phyloP scores from a whole-genome alignment of 2,888 invertebrate genomes.

The Peribatodes rhomboidaria region DNA sequence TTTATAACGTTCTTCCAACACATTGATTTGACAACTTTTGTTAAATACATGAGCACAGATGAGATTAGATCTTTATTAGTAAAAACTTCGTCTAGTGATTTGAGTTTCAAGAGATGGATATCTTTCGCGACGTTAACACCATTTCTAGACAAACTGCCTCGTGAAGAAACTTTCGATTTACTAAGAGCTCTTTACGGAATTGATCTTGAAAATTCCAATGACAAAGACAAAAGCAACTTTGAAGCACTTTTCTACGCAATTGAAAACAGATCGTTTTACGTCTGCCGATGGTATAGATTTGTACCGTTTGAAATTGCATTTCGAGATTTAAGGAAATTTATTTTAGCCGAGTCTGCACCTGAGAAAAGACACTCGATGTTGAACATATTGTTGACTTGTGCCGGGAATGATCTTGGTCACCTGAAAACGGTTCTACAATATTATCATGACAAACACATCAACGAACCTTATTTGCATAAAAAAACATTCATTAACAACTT shows the following conservation, averaged over 20 bases:
- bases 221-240: conserved; percentile 51
- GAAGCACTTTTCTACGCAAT: conserved; percentile 34
- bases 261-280: conserved; percentile 27
- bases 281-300: conserved; percentile 63
- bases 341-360: conserved; percentile 17
- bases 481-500: conserved; percentile 18
- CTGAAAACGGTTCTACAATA: conserved; percentile 25
- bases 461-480: conserved; percentile 27
- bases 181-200: conserved; percentile 7
- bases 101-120: conserved; percentile 5
- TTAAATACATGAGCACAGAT: conserved; percentile 58
- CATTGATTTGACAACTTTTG: conserved; percentile 64
- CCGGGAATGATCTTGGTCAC: conserved; percentile 9
- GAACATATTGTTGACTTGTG: conserved; percentile 17
- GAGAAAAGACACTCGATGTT: conserved; percentile 17
- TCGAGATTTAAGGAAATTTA: conserved; percentile 56
- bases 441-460: conserved; percentile 31
- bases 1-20: conserved; percentile 55
- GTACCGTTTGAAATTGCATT: conserved; percentile 65
- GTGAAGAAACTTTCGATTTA: conserved; percentile 8
- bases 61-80: conserved; percentile 59
- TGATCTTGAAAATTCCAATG: not conserved
- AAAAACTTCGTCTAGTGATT: conserved; percentile 20
- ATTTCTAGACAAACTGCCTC: conserved; percentile 17
- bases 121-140: conserved; percentile 49